Evolutionary conservation across 1,140 invertebrate genomes (phyloP).

Genomic region (Macrobrachium rosenbergii): DNA sequence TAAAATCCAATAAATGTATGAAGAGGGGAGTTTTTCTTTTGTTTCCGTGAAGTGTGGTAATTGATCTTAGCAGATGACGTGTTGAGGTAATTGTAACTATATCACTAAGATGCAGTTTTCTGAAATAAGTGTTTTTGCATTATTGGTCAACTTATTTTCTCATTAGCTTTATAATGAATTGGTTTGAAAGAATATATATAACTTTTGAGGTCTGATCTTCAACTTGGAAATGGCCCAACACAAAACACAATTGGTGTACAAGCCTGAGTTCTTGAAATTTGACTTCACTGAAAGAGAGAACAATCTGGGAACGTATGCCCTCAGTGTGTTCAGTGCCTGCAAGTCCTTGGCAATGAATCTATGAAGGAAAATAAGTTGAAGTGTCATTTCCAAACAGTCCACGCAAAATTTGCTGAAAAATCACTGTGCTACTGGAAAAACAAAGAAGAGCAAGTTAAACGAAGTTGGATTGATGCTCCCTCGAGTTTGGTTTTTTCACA

Average conservation of each 20-base stretch:
- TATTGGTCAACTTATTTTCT: neutral
- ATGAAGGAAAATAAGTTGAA: conserved; percentile 37
- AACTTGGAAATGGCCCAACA: conserved; percentile 30
- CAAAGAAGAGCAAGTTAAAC: conserved; percentile 31
- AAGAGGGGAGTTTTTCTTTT: neutral
- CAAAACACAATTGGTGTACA: conserved; percentile 39
- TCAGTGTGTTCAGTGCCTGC: conserved; percentile 35
- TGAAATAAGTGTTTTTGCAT: conserved; percentile 5
- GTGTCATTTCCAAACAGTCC: conserved; percentile 18
- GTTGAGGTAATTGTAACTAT: conserved; percentile 1
- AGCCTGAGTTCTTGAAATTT: conserved; percentile 38
- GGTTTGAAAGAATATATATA: conserved; percentile 1
- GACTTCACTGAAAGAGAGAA: conserved; percentile 35
- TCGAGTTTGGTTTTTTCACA: conserved; percentile 8
- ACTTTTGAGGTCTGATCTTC: conserved; percentile 36
- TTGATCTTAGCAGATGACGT: neutral
- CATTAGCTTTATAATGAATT: neutral
- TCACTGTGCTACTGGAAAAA: conserved; percentile 38
- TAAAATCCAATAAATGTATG: neutral
- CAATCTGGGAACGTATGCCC: conserved; percentile 29
- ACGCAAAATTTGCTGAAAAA: conserved; percentile 39
- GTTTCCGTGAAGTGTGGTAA: neutral
- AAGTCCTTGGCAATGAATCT: conserved; percentile 46
- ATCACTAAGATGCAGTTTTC: neutral
- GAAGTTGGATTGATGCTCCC: conserved; percentile 32